Conservation (phyloP, 1,140 invertebrate genomes). For the Contarinia nasturtii region DNA sequence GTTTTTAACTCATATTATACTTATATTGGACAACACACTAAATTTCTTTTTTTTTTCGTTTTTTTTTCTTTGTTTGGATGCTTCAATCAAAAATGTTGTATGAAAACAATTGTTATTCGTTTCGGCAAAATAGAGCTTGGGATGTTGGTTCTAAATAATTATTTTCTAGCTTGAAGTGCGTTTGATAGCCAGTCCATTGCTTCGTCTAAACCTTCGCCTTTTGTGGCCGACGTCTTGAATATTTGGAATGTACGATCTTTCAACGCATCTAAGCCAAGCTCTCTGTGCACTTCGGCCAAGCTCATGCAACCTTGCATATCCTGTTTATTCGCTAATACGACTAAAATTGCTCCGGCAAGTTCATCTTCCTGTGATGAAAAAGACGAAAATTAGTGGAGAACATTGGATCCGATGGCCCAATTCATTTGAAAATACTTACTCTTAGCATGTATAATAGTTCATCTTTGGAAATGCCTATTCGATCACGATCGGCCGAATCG, state of each 20-base stretch:
- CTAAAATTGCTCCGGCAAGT: slow-evolving; percentile 80
- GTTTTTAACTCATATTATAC: no score
- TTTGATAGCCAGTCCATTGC: slow-evolving; percentile 98
- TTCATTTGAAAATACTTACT: slow-evolving; percentile 31
- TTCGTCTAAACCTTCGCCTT: slow-evolving; percentile 95
- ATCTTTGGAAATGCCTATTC: slow-evolving; percentile 98
- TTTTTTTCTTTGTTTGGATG: no score
- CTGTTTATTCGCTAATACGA: slow-evolving; percentile 99
- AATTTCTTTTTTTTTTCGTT: no score
- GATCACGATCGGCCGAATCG: slow-evolving; percentile 93
- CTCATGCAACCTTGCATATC: slow-evolving; percentile 94
- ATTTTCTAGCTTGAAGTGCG: slow-evolving; percentile 74
- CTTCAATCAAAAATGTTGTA: no score
- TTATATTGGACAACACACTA: no score
- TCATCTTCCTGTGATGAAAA: slow-evolving; percentile 74
- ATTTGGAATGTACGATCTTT: slow-evolving; percentile 99
- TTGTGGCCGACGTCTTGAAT: slow-evolving; percentile 96
- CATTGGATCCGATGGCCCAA: neutral
- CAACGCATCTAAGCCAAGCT: slow-evolving; percentile 80
- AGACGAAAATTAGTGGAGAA: slow-evolving; percentile 1
- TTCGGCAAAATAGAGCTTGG: no score
- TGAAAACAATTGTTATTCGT: no score
- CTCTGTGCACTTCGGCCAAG: slow-evolving; percentile 91
- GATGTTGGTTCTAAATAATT: slow-evolving; percentile 14
- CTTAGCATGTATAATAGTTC: slow-evolving; percentile 93